phyloP scores from a whole-genome alignment of 2,113 vertebrate species.

The Eclectus roratus region DNA sequence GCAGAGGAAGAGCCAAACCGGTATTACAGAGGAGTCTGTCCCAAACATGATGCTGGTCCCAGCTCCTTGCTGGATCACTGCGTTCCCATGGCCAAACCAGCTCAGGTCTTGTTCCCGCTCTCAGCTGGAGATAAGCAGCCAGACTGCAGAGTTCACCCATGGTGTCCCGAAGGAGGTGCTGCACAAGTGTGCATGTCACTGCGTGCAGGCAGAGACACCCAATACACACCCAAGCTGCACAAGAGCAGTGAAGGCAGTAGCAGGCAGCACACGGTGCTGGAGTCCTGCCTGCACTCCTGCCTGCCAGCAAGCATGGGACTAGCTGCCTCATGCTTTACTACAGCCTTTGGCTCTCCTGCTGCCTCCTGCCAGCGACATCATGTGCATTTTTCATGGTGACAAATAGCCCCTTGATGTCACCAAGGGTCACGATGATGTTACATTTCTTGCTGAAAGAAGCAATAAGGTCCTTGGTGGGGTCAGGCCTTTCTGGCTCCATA shows the following conservation, averaged over 20 bases:
- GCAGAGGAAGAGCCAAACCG: neutral
- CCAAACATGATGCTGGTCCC: neutral
- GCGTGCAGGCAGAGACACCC: neutral
- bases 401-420: neutral
- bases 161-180: neutral
- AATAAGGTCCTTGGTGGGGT: neutral
- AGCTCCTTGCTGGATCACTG: rapidly evolving
- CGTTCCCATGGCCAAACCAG: neutral
- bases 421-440: neutral
- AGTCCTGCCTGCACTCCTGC: neutral
- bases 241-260: neutral
- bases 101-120: neutral
- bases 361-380: neutral
- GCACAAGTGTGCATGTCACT: rapidly evolving
- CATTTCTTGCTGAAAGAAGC: neutral
- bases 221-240: rapidly evolving
- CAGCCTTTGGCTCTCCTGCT: neutral
- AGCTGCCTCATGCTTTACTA: neutral
- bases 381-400: neutral
- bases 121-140: neutral
- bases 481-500: neutral
- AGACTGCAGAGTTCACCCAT: rapidly evolving
- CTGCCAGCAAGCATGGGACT: rapidly evolving
- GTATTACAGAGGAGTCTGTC: neutral
- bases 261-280: neutral